Evolutionary conservation across 1,140 invertebrate species (phyloP).

Genomic region (Chionoecetes opilio): DNA sequence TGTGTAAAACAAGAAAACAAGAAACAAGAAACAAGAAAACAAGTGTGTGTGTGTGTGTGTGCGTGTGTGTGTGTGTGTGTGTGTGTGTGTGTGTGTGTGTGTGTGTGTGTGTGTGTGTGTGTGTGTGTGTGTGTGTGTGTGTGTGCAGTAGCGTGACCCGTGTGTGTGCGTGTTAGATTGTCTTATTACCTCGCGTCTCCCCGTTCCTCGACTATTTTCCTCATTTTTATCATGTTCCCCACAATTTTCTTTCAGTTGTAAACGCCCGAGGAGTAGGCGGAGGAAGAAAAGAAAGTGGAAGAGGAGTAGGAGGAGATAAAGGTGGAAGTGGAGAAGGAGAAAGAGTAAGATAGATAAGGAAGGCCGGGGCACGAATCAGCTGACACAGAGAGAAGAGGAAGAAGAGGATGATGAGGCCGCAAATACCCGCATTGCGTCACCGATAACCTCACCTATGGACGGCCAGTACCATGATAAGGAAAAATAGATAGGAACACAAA

Average conservation of each 20-base stretch:
- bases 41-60: constrained; percentile 9
- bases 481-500: neutral
- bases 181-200: constrained; percentile 16
- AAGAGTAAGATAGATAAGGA: neutral
- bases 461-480: neutral
- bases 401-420: neutral
- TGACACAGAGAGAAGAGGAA: neutral
- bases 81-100: neutral
- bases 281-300: neutral
- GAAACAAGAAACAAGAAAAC: too few species aligned
- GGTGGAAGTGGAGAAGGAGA: neutral
- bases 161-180: constrained; percentile 15
- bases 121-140: neutral
- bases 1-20: neutral
- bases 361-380: neutral
- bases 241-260: neutral
- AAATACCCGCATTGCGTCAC: too few species aligned
- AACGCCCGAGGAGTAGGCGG: neutral
- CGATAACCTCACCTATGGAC: too few species aligned
- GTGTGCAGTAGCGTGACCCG: neutral
- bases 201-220: constrained; percentile 27
- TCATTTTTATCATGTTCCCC: constrained; percentile 20
- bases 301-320: neutral
- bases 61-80: neutral
- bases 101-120: neutral